Evolutionary conservation across 2,888 invertebrate genomes (phyloP), one percentile per base, ranked within the genome.

Genomic region (Drosophila kambysellisi): DNA sequence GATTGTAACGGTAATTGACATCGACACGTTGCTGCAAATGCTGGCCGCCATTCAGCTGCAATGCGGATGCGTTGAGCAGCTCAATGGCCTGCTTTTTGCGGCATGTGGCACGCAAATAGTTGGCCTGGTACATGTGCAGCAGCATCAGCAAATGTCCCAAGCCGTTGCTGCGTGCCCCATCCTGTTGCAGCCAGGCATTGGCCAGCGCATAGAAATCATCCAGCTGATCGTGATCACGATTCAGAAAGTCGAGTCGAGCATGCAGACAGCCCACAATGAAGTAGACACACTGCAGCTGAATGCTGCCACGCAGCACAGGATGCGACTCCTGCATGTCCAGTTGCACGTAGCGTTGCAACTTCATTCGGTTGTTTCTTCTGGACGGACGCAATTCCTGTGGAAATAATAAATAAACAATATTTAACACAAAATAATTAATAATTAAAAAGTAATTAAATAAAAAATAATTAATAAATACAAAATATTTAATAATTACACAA

Each of bases 201-300:
- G 90, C 80, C 53, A 69, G 62, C 29, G 69, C 73, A 65, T 91
- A 92, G 59, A 92, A 93, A 1, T 65, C 54, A 7, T 90, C 81
- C 12, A 92, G 69, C 54, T 88, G 85, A 0, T 76, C 85, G 52
- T 83, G 81, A 15, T 91, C 79, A 3, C 90, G 79, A 30, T 82
- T 85, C 2, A 93, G 79, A 12, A 89, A 93, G 51, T 82, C 65
- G 2, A 91, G 78, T 4, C 92, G 88, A 0, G 92, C 92, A 76
- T 89, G 86, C 0, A 92, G 76, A 35, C 91, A 91, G 11, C 92
- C 93, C 11, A 91, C 75, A 33, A 84, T 70, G 5, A 92, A 91
- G 20, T 79, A 85, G 17, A 86, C 76, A 86, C 91, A 90, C 63
- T 84, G 81, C 33, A 92, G 68, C 63, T 89, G 81, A n/a, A 72